Evolutionary conservation across 2,113 vertebrate genomes (phyloP).

Genomic region (human (Homo sapiens)): DNA sequence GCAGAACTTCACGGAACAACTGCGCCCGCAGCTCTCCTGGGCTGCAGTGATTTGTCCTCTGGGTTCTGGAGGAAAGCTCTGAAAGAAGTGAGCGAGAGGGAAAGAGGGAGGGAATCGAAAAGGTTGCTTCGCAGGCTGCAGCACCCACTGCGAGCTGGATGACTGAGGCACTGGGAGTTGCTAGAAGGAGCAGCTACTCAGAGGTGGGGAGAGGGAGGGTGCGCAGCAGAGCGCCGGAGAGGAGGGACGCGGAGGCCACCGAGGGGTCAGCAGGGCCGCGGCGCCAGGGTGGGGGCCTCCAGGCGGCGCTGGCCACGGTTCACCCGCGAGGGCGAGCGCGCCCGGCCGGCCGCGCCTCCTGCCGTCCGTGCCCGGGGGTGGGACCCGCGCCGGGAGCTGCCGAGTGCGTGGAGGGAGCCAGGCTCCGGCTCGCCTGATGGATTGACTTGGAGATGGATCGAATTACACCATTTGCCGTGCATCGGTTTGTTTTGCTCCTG

Average conservation of each 20-base stretch:
- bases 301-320: constrained; percentile 78
- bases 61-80: constrained; percentile 42
- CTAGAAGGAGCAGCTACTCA: constrained; percentile 50
- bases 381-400: constrained; percentile 80
- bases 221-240: constrained; percentile 68
- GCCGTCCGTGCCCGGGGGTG: constrained; percentile 81
- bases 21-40: not conserved
- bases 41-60: constrained; percentile 62
- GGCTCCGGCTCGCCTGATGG: constrained; percentile 81
- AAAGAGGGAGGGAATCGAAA: not conserved
- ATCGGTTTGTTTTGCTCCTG: constrained; percentile 89
- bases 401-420: constrained; percentile 81
- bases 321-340: constrained; percentile 73
- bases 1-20: constrained; percentile 74
- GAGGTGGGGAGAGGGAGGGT: constrained; percentile 61
- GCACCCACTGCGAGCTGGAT: constrained; percentile 6
- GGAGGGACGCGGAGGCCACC: constrained; percentile 71
- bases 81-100: not conserved
- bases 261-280: not conserved
- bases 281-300: constrained; percentile 35
- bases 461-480: constrained; percentile 90
- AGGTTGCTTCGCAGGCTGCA: constrained; percentile 23
- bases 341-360: constrained; percentile 79
- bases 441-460: constrained; percentile 90
- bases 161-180: constrained; percentile 43